These are phyloP conservation scores for Monopis laevigella DNA, from an alignment of 2,888 invertebrate genomes.

Conservation along the genomic window DNA sequence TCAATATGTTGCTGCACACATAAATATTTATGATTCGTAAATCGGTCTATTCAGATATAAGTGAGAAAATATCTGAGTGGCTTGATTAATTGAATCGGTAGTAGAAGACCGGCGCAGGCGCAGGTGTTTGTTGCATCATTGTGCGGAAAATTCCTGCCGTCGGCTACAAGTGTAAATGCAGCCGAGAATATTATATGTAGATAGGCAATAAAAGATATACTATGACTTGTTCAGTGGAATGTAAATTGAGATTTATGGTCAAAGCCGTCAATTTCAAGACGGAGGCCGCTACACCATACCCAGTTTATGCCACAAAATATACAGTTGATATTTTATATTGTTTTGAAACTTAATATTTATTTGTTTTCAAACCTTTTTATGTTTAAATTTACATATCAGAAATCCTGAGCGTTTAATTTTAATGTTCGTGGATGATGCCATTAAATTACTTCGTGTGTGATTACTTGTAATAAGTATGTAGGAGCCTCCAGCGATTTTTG, in stretches of 20 bases:
- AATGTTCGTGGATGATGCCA: no score
- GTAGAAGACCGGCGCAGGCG: constrained; percentile 26
- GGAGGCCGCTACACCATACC: constrained; percentile 1
- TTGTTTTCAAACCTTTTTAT: no score
- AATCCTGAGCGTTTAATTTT: no score
- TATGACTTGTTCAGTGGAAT: constrained; percentile 9
- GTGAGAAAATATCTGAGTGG: constrained; percentile 8
- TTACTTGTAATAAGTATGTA: no score
- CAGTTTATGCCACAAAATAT: constrained; percentile 4
- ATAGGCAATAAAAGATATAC: constrained; percentile 11
- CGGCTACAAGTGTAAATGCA: constrained; percentile 5
- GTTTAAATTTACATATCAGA: no score
- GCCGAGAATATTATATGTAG: constrained; percentile 6
- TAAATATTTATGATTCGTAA: constrained; percentile 2
- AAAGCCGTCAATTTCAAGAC: constrained; percentile 4
- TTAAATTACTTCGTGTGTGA: no score
- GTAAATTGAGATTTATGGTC: constrained; percentile 11
- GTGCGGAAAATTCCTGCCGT: background rate
- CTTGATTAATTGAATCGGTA: constrained; percentile 7
- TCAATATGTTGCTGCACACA: constrained; percentile 1
- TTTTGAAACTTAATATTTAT: no score
- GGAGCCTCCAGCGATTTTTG: no score
- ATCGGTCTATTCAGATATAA: background rate
- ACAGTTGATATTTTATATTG: no score
- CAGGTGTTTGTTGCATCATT: constrained; percentile 38